Evolutionary conservation across 1,140 invertebrate species (phyloP), one percentile per base, ranked within the genome.

Genomic region (Drosophila mojavensis): DNA sequence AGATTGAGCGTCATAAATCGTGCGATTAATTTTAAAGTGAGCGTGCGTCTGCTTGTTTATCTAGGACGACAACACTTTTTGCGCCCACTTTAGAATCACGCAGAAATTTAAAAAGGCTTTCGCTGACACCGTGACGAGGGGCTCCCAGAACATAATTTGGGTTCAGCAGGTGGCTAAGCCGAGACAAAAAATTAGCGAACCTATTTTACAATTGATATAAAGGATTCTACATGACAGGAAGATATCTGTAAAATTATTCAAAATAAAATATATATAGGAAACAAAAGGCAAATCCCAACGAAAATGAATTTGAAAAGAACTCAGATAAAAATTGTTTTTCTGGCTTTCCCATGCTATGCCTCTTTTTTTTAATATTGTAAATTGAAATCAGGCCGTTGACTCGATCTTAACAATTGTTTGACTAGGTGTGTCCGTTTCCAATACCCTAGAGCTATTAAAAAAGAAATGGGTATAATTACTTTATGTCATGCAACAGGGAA

Each of bases 1-100:
- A 84, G 84, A 84, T 81, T 80, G 85, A 75, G 84, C 84, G 67
- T 84, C 84, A 89, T 88, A 89, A 89, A 89, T 88, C 67, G 74
- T 81, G 78, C 63, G 84, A 89, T 88, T 88, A 78, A 89, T 75
- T 89, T 84, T 70, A 70, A 88, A 88, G 67, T 84, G 76, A 66
- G 53, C 55, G 45, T 77, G 79, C 41, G 75, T 77, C 50, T 66
- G 63, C 58, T 76, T 85, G 75, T 81, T 76, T 81, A 79, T 76
- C 71, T 66, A 76, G 75, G 72, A 81, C 55, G 72, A 81, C 55
- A 64, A 64, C 45, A 60, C 53, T 56, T 66, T 56, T 17, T 9
- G 30, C 20, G 53, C 15, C 17, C 60, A 65, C 65, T 53, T 55
- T 58, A 55, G 51, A 66, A 71, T 60, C 70, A 61, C 41, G 7